These are phyloP conservation scores for Cheirogaleus medius DNA, from an alignment of 2,113 vertebrate genomes.

Conservation along the genomic window DNA sequence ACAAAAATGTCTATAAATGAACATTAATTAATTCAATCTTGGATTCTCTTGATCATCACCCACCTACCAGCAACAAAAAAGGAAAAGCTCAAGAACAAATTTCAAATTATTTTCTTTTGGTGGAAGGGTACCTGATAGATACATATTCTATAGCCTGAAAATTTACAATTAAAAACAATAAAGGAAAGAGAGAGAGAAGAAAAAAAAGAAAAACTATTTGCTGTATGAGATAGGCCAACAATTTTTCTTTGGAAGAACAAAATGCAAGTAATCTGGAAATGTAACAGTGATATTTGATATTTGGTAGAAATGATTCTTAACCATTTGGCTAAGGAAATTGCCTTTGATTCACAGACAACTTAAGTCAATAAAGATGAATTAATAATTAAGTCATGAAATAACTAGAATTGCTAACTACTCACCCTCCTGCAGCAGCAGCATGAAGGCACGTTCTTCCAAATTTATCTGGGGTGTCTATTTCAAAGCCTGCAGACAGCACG, in stretches of 20 bases:
- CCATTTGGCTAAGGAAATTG: neutral
- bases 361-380: neutral
- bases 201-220: neutral
- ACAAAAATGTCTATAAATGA: conserved; percentile 9
- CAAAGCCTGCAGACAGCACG: conserved; percentile 99
- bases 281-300: neutral
- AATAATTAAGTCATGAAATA: neutral
- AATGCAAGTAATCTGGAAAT: neutral
- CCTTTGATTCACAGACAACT: neutral
- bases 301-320: neutral
- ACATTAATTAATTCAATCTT: conserved; percentile 5
- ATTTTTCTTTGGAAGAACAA: conserved; percentile 21
- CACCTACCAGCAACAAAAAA: conserved; percentile 2
- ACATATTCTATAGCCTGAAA: neutral
- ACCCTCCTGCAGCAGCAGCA: conserved; percentile 98
- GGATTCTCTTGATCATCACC: neutral
- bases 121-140: neutral
- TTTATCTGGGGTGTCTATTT: conserved; percentile 96
- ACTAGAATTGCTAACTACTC: conserved; percentile 80
- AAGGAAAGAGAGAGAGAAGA: neutral
- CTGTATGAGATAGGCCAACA: neutral
- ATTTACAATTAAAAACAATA: neutral
- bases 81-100: conserved; percentile 11
- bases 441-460: conserved; percentile 98
- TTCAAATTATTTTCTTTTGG: conserved; percentile 11